Conservation (phyloP, 2,113 vertebrate species). For the Ursus arctos region DNA sequence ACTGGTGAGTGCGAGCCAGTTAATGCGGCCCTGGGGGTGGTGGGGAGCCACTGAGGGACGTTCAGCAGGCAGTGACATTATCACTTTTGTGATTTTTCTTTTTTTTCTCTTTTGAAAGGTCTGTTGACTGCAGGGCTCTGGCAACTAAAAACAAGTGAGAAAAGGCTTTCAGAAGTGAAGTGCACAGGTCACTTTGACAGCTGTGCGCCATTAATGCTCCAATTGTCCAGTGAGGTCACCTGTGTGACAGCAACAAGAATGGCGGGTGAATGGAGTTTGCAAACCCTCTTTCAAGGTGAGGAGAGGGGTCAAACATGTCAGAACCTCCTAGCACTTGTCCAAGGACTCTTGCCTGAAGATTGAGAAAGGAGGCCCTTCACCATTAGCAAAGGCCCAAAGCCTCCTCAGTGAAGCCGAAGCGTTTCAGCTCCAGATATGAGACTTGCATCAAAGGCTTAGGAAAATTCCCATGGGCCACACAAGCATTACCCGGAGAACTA, state of each 20-base stretch:
- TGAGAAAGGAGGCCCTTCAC: neutral
- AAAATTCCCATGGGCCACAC: neutral
- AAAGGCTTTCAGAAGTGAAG: slow-evolving; percentile 41
- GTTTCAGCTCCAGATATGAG: slow-evolving; percentile 3
- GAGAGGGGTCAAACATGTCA: slow-evolving; percentile 7
- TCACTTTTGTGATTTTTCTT: slow-evolving; percentile 15
- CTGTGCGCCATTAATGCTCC: slow-evolving; percentile 16
- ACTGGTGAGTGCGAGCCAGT: neutral
- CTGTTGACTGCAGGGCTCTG: neutral
- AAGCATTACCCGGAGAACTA: neutral
- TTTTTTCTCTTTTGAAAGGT: neutral
- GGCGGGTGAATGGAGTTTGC: neutral
- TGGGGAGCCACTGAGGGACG: neutral
- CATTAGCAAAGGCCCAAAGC: neutral
- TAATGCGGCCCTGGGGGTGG: neutral
- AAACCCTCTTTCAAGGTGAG: slow-evolving; percentile 48
- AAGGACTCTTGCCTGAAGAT: neutral
- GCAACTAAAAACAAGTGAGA: slow-evolving; percentile 23
- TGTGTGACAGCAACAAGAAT: slow-evolving; percentile 48
- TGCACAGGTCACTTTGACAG: slow-evolving; percentile 29
- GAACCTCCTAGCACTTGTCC: slow-evolving; percentile 4
- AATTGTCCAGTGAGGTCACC: slow-evolving; percentile 43
- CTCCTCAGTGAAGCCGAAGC: neutral
- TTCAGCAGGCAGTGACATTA: neutral
- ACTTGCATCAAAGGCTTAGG: neutral